Base-by-base conservation (phyloP, 2,113 vertebrate species). In the Prochilodus magdalenae region DNA sequence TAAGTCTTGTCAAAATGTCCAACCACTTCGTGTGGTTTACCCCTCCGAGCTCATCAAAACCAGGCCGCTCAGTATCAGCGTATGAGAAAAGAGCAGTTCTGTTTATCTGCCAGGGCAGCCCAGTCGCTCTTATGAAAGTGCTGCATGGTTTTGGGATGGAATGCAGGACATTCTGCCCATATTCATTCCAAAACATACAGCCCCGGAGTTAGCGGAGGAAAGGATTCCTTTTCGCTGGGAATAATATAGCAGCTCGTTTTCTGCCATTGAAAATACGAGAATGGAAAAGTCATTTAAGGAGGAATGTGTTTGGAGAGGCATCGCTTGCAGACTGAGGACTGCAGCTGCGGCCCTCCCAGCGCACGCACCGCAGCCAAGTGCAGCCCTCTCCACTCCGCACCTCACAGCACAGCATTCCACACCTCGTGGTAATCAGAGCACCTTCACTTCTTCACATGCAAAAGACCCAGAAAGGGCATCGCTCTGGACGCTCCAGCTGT, bases 201-300 rank as follows among this genome's bases (percentile, higher is more conserved):
- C n/a, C 49, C 6, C n/a, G 67, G 22, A 71, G 49, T 74, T 77
- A 18, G 76, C 51, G 77, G 24, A 81, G 74, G 67, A 85, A 73
- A 44, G 29, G 22, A 29, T 27, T 71, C 65, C 11, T 47, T 70
- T 79, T 86, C 29, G 30, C 76, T 79, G 62, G 72, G 53, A 81
- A 73, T 76, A 75, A 24, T 49, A 79, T 53, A 59, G 49, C 65
- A 14, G 49, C 63, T 27, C 36, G 12, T 55, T 84, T 72, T 29
- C 60, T 80, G 75, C 79, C 86, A 82, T 80, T 55, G 40, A 85
- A 83, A 87, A 85, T 83, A 83, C 22, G 29, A 59, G 49, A 73
- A 77, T 86, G 86, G 82, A 87, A 87, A 87, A 87, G 67, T 75
- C 72, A 84, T 87, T 84, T 59, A 15, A 77, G 24, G n/a, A 36